Evolutionary conservation across 2,888 invertebrate genomes (phyloP).

Genomic region (Gisinianus flammeolus): DNA sequence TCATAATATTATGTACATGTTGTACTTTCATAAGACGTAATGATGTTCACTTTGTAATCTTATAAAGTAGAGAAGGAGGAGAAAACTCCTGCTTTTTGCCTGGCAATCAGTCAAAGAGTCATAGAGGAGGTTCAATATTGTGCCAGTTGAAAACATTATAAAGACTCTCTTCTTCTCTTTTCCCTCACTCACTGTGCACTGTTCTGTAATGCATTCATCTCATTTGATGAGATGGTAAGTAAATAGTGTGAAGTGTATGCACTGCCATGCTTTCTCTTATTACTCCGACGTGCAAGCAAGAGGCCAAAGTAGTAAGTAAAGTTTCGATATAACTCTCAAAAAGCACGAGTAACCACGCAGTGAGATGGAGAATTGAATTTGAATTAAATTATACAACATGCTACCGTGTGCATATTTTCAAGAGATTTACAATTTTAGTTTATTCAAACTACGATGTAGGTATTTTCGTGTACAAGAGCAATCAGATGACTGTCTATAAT

Average conservation of each 20-base stretch:
- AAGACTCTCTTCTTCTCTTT: too few species aligned
- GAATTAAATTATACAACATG: background rate
- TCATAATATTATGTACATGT: background rate
- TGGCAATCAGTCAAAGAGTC: background rate
- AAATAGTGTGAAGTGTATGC: conserved; percentile 6
- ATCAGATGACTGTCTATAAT: too few species aligned
- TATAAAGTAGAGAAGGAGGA: conserved; percentile 6
- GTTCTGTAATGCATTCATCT: background rate
- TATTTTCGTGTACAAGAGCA: too few species aligned
- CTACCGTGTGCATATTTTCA: too few species aligned
- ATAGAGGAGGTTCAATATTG: background rate
- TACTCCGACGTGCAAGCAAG: background rate
- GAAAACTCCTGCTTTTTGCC: background rate
- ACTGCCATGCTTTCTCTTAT: background rate
- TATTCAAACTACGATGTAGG: too few species aligned
- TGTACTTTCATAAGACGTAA: background rate
- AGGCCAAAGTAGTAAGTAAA: too few species aligned
- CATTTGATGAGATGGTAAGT: background rate
- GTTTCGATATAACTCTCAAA: too few species aligned
- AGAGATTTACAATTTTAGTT: too few species aligned
- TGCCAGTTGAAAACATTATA: background rate
- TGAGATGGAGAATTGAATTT: background rate
- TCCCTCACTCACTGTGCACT: background rate
- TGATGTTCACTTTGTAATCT: conserved; percentile 2
- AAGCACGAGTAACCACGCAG: too few species aligned